A percentile compares a stretch with the other conserved stretches of the same genome.
phyloP scores from a whole-genome alignment of 1,140 invertebrate genomes.

The Pteromalus puparum region DNA sequence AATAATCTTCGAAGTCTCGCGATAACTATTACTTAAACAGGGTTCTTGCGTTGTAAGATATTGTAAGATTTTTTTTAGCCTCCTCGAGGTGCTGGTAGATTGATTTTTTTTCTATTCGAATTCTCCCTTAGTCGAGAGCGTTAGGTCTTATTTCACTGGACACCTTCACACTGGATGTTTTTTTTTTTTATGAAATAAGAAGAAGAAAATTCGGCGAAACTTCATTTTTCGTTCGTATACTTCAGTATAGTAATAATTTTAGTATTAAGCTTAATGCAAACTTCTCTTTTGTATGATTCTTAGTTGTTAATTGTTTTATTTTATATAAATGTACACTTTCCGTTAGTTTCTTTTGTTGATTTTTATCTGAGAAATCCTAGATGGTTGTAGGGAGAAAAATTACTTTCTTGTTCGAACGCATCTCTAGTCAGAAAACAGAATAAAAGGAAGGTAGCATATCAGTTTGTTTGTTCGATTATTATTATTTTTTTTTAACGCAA shows the following conservation, averaged over 20 bases:
- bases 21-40: conserved; percentile 43
- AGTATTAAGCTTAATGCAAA: too few species aligned
- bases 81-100: conserved; percentile 29
- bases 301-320: background rate
- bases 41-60: conserved; percentile 49
- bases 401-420: conserved; percentile 26
- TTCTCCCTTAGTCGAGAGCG: background rate
- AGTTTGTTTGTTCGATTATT: background rate
- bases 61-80: conserved; percentile 34
- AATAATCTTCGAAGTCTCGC: conserved; percentile 40
- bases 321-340: background rate
- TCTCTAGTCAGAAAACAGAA: conserved; percentile 49
- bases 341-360: background rate
- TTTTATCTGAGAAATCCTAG: background rate
- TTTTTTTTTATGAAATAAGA: too few species aligned
- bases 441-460: conserved; percentile 27
- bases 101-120: conserved; percentile 2
- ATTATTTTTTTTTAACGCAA: background rate
- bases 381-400: conserved; percentile 25
- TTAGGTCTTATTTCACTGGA: background rate
- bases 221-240: too few species aligned
- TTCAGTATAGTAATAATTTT: too few species aligned
- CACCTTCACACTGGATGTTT: background rate
- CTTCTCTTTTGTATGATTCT: background rate
- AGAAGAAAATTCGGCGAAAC: too few species aligned